Conservation (phyloP, 2,113 vertebrate species). For the Neodon shergylaensis region DNA sequence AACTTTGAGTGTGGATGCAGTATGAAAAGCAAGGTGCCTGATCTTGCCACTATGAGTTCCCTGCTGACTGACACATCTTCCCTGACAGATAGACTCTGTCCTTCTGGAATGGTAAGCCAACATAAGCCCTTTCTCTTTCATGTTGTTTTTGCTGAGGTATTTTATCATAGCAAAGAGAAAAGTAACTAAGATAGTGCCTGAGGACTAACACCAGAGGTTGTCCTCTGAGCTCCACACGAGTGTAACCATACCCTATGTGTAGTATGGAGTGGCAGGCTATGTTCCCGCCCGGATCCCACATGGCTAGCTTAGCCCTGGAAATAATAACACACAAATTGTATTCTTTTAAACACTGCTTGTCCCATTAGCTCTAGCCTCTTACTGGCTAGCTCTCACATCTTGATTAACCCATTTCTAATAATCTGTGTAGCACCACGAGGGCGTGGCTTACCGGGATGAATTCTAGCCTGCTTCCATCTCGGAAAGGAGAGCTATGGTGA, state of each 20-base stretch:
- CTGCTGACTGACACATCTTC: neutral
- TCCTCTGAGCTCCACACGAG: neutral
- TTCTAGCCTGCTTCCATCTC: too few relatives aligned
- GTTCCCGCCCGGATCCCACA: too few relatives aligned
- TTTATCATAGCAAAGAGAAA: neutral
- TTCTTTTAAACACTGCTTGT: too few relatives aligned
- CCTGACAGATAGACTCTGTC: neutral
- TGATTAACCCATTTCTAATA: too few relatives aligned
- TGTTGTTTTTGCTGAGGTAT: neutral
- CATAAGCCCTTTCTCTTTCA: neutral
- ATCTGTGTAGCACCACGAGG: too few relatives aligned
- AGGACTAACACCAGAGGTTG: neutral
- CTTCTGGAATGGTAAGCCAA: neutral
- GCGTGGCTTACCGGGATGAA: too few relatives aligned
- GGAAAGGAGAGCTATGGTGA: too few relatives aligned
- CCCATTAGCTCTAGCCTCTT: too few relatives aligned
- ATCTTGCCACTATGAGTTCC: neutral
- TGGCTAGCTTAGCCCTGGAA: too few relatives aligned
- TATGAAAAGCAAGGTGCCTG: neutral
- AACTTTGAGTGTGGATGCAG: neutral
- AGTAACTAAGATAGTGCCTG: neutral
- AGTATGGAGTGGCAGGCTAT: too few relatives aligned
- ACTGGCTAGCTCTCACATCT: too few relatives aligned
- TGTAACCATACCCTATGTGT: neutral
- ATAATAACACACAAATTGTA: too few relatives aligned